phyloP scores from a whole-genome alignment of 2,797 vertebrate genomes.

The Sitta carolinensis region DNA sequence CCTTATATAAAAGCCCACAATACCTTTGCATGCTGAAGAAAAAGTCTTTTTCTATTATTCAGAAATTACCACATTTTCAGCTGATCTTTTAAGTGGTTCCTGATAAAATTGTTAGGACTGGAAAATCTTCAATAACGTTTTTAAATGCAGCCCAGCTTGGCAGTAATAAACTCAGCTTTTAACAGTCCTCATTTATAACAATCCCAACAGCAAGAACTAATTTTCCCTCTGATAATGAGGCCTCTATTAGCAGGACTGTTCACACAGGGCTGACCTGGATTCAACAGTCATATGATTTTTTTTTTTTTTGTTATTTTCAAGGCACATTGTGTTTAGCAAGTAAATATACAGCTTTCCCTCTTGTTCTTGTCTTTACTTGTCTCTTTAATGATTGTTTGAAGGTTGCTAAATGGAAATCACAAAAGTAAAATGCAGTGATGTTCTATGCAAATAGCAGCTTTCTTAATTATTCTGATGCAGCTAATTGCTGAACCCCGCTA shows the following conservation, averaged over 20 bases:
- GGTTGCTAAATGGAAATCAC: background rate
- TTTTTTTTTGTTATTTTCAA: background rate
- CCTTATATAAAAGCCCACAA: conserved; percentile 19
- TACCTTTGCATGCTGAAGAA: conserved; percentile 35
- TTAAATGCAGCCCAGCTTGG: conserved; percentile 19
- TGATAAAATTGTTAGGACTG: conserved; percentile 63
- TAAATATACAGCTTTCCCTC: conserved; percentile 27
- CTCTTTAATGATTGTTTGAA: conserved; percentile 17
- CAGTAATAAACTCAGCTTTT: conserved; percentile 43
- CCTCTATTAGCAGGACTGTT: conserved; percentile 40
- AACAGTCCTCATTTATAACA: conserved; percentile 31
- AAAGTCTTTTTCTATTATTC: conserved; percentile 21
- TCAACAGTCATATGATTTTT: background rate
- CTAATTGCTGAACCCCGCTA: conserved; percentile 33
- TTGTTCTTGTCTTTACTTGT: conserved; percentile 30
- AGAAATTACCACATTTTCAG: conserved; percentile 48
- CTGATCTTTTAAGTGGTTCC: conserved; percentile 45
- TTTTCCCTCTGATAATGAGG: conserved; percentile 52
- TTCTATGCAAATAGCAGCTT: conserved; percentile 58
- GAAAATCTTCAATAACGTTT: conserved; percentile 51
- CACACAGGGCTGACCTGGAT: conserved; percentile 55
- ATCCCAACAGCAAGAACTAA: conserved; percentile 50
- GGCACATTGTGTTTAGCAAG: background rate
- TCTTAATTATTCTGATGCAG: conserved; percentile 52
- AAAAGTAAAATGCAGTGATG: conserved; percentile 23